Percentiles rank a stretch among this genome's conserved stretches.
These are phyloP conservation scores for Stenchaetothrips biformis DNA, from an alignment of 2,888 invertebrate species.

Conservation along the genomic window DNA sequence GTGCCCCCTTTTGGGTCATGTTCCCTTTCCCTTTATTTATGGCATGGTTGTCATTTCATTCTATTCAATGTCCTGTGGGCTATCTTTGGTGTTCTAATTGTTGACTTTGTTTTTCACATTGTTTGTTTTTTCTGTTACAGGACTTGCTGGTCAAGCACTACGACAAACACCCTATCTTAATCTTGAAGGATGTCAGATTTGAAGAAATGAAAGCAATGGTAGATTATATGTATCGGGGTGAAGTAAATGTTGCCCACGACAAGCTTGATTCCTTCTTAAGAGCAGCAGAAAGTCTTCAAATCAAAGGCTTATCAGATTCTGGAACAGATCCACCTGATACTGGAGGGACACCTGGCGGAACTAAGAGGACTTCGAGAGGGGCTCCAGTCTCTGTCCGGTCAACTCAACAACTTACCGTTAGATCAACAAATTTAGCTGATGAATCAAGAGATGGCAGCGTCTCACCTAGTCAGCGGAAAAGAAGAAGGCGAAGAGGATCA, in stretches of 20 bases:
- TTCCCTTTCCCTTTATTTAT: no score
- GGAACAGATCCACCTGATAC: slow-evolving; percentile 25
- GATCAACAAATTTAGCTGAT: slow-evolving; percentile 25
- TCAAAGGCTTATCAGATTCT: slow-evolving; percentile 84
- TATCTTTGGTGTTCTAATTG: no score
- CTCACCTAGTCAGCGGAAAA: slow-evolving; percentile 36
- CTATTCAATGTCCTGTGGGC: no score
- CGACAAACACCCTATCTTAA: slow-evolving; percentile 88
- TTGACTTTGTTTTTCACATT: neutral
- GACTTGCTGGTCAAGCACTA: slow-evolving; percentile 79
- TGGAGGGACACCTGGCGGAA: neutral
- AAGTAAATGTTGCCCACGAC: slow-evolving; percentile 89
- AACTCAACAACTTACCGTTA: slow-evolving; percentile 28
- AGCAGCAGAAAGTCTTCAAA: slow-evolving; percentile 86
- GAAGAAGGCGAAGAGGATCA: slow-evolving; percentile 35
- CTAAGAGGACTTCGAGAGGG: slow-evolving; percentile 1
- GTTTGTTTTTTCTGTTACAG: slow-evolving; percentile 51
- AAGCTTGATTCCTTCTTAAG: slow-evolving; percentile 81
- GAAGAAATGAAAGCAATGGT: slow-evolving; percentile 86
- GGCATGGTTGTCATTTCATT: no score
- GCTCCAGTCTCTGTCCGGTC: slow-evolving; percentile 27
- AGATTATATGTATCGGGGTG: slow-evolving; percentile 91
- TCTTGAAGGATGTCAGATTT: slow-evolving; percentile 86
- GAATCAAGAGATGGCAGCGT: slow-evolving; percentile 30
- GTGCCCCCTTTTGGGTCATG: no score